Evolutionary conservation across 2,888 invertebrate species (phyloP), one percentile per base, ranked within the genome.

Genomic region (Lasioglossum pauxillum): DNA sequence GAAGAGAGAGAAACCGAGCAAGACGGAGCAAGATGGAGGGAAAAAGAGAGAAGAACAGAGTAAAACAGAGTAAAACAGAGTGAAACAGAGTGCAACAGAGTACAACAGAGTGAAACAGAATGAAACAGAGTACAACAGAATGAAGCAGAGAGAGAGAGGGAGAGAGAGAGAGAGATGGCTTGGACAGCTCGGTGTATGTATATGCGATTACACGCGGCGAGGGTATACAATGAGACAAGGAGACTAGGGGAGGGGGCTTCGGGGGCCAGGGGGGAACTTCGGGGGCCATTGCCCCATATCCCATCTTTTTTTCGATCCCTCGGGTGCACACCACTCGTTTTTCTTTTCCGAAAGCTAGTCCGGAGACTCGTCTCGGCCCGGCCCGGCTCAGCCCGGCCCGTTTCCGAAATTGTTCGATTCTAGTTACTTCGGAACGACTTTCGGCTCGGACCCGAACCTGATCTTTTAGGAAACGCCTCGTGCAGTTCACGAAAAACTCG

Each of bases 211-310:
- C 85, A 88, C 76, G 84, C 83, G 82, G 85, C 69, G 77, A 83
- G 84, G 75, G 82, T 88, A 89, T 83, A 87, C 86, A 87, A 89
- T 90, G 84, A 78, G 73, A 82, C 82, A 76, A 41, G 69, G n/a
- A 53, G 69, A 8, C 23, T 49, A 46, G 5, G 49, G 49, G 49
- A 5, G 49, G 49, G 8, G 49, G 2, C 16, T 16, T 5, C 16
- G 46, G 46, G 5, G 44, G 44, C 7, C 3, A 31, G 16, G 46
- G 76, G 67, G 79, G 83, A 35, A n/a, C 57, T 31, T 64, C 27
- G 80, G 81, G 89, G 88, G 67, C 77, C 88, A 85, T 88, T 90
- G 89, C 86, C 89, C 81, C 81, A 88, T 90, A 90, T 89, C 87
- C 84, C 73, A 74, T 84, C 72, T 80, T 88, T 80, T 73, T 85